phyloP scores from a whole-genome alignment of 2,113 vertebrate genomes.

The Marmota flaviventris region DNA sequence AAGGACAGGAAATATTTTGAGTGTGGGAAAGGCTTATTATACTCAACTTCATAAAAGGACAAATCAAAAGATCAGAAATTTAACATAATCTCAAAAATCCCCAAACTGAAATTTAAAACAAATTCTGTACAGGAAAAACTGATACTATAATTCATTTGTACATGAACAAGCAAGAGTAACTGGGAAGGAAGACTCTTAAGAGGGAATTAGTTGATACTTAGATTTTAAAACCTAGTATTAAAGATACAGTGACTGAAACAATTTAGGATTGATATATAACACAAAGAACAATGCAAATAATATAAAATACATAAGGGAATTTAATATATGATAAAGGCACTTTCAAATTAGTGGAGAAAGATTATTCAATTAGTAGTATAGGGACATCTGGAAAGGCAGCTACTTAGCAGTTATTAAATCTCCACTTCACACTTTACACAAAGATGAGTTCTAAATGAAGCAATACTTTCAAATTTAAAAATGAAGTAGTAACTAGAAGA shows the following conservation, averaged over 20 bases:
- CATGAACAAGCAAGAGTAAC: not conserved
- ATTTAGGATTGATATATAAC: accelerated
- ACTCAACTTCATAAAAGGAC: not conserved
- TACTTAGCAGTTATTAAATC: not conserved
- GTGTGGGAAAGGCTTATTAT: not conserved
- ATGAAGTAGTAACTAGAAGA: not conserved
- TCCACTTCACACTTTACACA: not conserved
- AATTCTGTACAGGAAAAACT: not conserved
- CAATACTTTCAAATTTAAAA: not conserved
- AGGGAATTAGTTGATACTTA: not conserved
- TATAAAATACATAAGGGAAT: not conserved
- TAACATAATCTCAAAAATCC: not conserved
- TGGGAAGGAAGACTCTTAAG: not conserved
- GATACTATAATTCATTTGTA: not conserved
- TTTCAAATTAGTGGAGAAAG: not conserved
- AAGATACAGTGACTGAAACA: not conserved
- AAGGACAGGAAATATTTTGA: not conserved
- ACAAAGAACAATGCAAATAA: not conserved
- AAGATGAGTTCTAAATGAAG: not conserved
- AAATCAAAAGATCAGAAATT: not conserved
- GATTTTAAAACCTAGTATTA: not conserved
- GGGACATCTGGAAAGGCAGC: not conserved
- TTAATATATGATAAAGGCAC: not conserved
- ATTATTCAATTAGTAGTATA: not conserved
- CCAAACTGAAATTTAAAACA: not conserved